These are phyloP conservation scores for Petrocephalus microphthalmus DNA, from an alignment of 2,113 vertebrate species.

Conservation along the genomic window DNA sequence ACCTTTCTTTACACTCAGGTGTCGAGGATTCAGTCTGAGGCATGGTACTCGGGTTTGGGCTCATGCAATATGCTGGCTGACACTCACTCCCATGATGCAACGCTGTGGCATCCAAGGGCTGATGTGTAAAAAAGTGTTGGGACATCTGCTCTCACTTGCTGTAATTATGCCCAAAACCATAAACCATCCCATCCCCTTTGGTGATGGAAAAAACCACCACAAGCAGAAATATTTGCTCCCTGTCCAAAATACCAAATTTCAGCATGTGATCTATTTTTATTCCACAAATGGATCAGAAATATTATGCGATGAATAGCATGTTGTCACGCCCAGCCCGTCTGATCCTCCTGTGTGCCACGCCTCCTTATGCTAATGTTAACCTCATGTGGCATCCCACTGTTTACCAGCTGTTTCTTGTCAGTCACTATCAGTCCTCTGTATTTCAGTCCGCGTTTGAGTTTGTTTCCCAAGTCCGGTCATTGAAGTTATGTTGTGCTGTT, in stretches of 20 bases:
- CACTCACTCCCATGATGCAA: neutral
- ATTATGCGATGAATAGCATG: neutral
- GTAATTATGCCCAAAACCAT: neutral
- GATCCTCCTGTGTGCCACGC: too few species aligned
- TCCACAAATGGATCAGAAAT: neutral
- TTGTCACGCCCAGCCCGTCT: too few species aligned
- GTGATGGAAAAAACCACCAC: neutral
- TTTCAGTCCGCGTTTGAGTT: too few species aligned
- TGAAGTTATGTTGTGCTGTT: too few species aligned
- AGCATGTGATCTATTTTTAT: neutral
- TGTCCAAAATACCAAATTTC: neutral
- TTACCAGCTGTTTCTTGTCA: too few species aligned
- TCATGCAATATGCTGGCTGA: neutral
- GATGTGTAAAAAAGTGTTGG: neutral
- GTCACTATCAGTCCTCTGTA: too few species aligned
- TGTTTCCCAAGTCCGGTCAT: too few species aligned
- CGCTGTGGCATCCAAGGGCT: neutral
- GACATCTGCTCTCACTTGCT: neutral
- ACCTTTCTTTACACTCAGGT: neutral
- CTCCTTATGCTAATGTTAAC: too few species aligned
- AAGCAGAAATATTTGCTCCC: neutral
- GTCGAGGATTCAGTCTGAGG: neutral
- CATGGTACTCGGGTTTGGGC: neutral
- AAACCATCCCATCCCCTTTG: neutral
- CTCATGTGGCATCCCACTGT: too few species aligned